Evolutionary conservation across 2,113 vertebrate species (phyloP).

Genomic region (Egretta garzetta): DNA sequence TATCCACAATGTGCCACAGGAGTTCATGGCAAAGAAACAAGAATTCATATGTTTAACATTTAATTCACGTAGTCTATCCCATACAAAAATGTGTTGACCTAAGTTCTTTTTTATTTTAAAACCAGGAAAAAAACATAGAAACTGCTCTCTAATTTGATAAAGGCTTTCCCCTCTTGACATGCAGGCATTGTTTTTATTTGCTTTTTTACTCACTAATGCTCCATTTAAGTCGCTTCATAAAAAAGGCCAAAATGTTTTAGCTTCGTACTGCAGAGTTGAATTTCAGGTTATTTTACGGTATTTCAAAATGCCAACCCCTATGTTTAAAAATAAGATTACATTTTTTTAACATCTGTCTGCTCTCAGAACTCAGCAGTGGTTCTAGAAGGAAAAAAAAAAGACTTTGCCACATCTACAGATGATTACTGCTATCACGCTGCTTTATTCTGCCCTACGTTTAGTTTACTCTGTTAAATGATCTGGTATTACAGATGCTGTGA

Average conservation of each 20-base stretch:
- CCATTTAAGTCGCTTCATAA: neutral
- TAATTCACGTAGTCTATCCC: neutral
- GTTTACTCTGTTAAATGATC: neutral
- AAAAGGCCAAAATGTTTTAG: neutral
- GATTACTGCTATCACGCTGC: neutral
- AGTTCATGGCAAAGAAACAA: neutral
- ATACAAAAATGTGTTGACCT: neutral
- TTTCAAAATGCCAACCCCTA: neutral
- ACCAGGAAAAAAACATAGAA: neutral
- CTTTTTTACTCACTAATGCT: neutral
- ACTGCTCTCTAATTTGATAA: neutral
- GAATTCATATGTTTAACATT: neutral
- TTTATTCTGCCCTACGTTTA: neutral
- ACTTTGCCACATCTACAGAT: neutral
- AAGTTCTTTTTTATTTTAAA: neutral
- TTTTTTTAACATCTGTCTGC: neutral
- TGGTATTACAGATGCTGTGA: neutral
- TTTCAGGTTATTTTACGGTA: neutral
- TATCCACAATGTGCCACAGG: neutral
- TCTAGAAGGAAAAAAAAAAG: neutral
- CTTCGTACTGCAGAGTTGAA: neutral
- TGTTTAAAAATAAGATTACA: neutral
- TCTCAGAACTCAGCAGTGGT: neutral
- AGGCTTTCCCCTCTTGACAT: neutral
- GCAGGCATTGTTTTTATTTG: neutral